Conservation (phyloP, 2,888 invertebrate species). For the Molorchus minor region DNA sequence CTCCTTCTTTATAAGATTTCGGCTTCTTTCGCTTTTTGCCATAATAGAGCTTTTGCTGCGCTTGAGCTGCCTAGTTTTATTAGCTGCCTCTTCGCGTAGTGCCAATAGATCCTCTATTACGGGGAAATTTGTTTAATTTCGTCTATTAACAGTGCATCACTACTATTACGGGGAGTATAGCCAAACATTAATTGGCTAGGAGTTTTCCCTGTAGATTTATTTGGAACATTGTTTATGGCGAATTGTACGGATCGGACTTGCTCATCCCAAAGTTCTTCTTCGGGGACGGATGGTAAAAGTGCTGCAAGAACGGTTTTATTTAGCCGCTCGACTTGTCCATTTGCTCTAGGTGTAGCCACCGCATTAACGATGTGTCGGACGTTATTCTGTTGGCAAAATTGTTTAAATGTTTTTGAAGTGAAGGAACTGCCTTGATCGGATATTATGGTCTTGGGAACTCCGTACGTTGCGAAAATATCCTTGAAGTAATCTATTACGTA, state of each 20-base stretch:
- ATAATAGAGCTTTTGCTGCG: conserved; percentile 29
- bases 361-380: conserved; percentile 49
- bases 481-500: conserved; percentile 34
- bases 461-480: conserved; percentile 35
- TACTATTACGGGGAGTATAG: conserved; percentile 26
- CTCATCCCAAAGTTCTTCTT: conserved; percentile 54
- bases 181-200: conserved; percentile 34
- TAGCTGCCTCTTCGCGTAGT: neutral
- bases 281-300: conserved; percentile 39
- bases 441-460: conserved; percentile 52
- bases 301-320: conserved; percentile 50
- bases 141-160: conserved; percentile 26
- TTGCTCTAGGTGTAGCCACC: conserved; percentile 50
- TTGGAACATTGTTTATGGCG: conserved; percentile 45
- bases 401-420: conserved; percentile 52
- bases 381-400: conserved; percentile 49
- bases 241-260: conserved; percentile 51
- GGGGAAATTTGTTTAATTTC: conserved; percentile 39
- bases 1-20: conserved; percentile 27
- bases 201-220: conserved; percentile 32
- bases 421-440: conserved; percentile 57
- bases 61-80: conserved; percentile 14
- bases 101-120: conserved; percentile 26
- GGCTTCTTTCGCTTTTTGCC: conserved; percentile 28
- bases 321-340: conserved; percentile 54